phyloP scores from a whole-genome alignment of 2,113 vertebrate species.

The Ovibos moschatus region DNA sequence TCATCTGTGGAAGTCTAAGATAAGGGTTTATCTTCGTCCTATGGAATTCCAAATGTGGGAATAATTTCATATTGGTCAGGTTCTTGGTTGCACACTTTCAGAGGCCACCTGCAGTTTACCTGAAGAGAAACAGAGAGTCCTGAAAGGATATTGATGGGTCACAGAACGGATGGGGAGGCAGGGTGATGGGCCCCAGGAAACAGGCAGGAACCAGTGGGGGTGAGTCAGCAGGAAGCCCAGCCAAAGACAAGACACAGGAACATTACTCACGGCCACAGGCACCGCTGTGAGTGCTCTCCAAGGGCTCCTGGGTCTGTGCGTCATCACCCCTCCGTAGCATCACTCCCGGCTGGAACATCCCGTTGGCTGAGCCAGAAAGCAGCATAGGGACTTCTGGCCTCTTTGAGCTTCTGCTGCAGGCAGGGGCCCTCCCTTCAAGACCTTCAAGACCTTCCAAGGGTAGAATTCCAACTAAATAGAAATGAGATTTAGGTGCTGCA shows the following conservation, averaged over 20 bases:
- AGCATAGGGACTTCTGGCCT: not conserved
- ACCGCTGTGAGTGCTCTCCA: not conserved
- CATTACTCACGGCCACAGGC: not conserved
- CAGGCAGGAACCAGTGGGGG: not conserved
- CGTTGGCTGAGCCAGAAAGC: not conserved
- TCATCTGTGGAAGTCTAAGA: not conserved
- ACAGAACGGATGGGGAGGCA: not conserved
- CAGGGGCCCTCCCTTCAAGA: not conserved
- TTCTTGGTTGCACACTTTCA: not conserved
- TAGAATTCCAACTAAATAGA: not conserved
- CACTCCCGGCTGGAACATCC: not conserved
- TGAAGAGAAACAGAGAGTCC: not conserved
- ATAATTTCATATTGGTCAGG: not conserved
- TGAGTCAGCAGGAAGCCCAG: conserved; percentile 47
- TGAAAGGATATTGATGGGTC: not conserved
- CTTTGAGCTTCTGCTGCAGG: not conserved
- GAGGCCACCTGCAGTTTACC: not conserved
- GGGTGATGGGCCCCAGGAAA: not conserved
- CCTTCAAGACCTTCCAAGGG: not conserved
- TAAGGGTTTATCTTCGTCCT: not conserved
- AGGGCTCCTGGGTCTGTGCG: not conserved
- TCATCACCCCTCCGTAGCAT: not conserved
- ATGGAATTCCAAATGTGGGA: not conserved
- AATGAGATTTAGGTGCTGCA: not conserved
- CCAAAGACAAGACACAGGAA: conserved; percentile 15